Evolutionary conservation across 92 coral and sea anemone genomes (phyloP).

Genomic region (Zoanthus gigantus): DNA sequence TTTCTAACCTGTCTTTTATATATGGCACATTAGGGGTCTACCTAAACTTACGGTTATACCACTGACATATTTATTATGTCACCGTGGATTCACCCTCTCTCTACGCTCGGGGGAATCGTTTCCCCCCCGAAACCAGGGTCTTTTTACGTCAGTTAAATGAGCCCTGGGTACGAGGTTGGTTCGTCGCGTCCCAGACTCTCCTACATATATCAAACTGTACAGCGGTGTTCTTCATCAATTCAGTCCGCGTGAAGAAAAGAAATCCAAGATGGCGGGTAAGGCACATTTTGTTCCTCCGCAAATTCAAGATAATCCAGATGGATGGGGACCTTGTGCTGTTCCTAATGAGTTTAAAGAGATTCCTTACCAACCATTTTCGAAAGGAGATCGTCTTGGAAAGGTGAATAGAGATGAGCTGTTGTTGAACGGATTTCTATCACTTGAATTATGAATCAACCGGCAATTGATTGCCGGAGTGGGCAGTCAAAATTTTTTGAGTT

Average conservation of each 20-base stretch:
- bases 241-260: conserved; percentile 40
- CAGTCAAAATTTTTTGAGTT: no score
- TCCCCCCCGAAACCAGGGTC: no score
- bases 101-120: no score
- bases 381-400: conserved; percentile 99
- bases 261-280: conserved; percentile 86
- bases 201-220: background rate
- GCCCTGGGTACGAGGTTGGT: no score
- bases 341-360: conserved; percentile 97
- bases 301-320: conserved; percentile 97
- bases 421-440: background rate
- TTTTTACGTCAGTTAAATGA: no score
- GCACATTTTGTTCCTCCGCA: conserved; percentile 93
- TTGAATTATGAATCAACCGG: no score
- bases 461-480: background rate
- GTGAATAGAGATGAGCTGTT: conserved; percentile 37
- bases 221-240: conserved; percentile 33
- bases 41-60: no score
- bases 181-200: background rate
- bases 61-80: no score
- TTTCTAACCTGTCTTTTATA: no score
- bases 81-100: no score
- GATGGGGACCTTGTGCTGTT: conserved; percentile 99
- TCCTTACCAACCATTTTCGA: conserved; percentile 98
- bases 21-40: no score